These are phyloP conservation scores for Norana najaformis DNA, from an alignment of 2,888 invertebrate genomes.

Conservation along the genomic window DNA sequence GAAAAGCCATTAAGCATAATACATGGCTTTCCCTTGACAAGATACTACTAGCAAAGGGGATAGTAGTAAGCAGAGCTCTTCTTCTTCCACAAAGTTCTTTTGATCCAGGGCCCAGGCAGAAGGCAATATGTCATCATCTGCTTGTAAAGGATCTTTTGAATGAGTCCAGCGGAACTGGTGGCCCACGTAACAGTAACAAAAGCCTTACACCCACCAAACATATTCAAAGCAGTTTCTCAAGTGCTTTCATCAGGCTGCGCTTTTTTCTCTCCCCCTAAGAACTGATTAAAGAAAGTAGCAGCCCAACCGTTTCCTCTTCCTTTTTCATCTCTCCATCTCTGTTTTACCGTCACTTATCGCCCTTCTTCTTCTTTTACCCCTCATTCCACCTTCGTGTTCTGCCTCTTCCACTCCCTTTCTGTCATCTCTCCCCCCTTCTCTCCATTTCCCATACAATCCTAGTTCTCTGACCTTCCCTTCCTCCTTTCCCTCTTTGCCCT, in stretches of 20 bases:
- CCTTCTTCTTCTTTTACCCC: background rate
- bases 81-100: background rate
- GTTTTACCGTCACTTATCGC: background rate
- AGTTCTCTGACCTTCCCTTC: too few species aligned
- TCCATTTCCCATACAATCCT: too few species aligned
- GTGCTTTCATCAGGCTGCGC: background rate
- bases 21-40: background rate
- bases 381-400: background rate
- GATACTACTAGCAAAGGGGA: background rate
- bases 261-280: background rate
- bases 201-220: background rate
- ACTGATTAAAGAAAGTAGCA: background rate
- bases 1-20: background rate
- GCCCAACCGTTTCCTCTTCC: background rate
- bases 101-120: background rate
- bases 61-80: background rate
- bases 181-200: too few species aligned
- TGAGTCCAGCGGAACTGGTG: background rate
- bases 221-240: background rate
- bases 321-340: background rate
- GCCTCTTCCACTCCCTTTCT: too few species aligned
- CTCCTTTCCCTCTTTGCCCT: too few species aligned
- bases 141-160: background rate
- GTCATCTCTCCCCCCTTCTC: too few species aligned
- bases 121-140: background rate